A percentile compares a stretch with the other conserved stretches of the same genome.
Conservation (phyloP, 2,888 invertebrate genomes). For the Blomia tropicalis region DNA sequence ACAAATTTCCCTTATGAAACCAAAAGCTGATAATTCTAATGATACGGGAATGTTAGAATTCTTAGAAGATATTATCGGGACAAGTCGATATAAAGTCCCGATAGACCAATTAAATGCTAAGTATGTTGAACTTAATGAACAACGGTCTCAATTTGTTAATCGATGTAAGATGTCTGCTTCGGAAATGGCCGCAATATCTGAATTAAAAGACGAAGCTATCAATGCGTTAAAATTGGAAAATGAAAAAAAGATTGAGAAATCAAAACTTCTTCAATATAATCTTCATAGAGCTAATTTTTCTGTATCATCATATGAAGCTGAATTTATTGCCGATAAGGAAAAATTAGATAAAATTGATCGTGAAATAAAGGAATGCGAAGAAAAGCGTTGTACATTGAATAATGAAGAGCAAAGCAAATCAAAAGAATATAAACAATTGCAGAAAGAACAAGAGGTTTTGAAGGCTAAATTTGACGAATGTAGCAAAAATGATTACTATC, state of each 20-base stretch:
- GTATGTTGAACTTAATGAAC: conserved; percentile 55
- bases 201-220: conserved; percentile 60
- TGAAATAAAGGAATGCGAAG: neutral
- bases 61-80: conserved; percentile 93
- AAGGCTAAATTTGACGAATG: conserved; percentile 1
- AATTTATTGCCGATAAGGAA: conserved; percentile 1
- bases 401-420: conserved; percentile 10
- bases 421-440: neutral
- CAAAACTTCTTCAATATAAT: conserved; percentile 48
- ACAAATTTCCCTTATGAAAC: conserved; percentile 97
- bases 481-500: conserved; percentile 5
- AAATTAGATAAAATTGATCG: neutral
- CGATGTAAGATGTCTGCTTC: conserved; percentile 63
- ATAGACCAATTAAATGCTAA: conserved; percentile 54
- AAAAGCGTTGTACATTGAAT: neutral
- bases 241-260: conserved; percentile 48
- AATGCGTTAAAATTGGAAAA: conserved; percentile 65
- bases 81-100: conserved; percentile 49
- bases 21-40: conserved; percentile 64
- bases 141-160: conserved; percentile 61
- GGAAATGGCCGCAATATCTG: conserved; percentile 59
- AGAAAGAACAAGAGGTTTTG: neutral
- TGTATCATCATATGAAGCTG: conserved; percentile 4
- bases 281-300: neutral
- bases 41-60: conserved; percentile 95